Evolutionary conservation across 2,113 vertebrate genomes (phyloP).

Genomic region (Lepus americanus): DNA sequence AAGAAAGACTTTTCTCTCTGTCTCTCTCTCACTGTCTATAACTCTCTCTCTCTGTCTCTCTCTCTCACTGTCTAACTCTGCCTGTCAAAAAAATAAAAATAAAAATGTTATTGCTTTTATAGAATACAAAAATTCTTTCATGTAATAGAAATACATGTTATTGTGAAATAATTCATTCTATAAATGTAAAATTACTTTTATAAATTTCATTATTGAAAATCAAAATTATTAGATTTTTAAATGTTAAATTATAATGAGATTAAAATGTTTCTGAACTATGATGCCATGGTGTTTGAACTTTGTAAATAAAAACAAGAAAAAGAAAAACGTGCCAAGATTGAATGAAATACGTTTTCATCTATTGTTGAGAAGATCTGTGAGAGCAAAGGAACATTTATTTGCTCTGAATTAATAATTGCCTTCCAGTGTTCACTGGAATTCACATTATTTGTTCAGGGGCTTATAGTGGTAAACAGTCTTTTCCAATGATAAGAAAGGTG

Average conservation of each 20-base stretch:
- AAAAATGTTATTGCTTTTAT: slow-evolving; percentile 83
- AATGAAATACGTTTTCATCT: slow-evolving; percentile 27
- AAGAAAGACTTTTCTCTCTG: too few relatives aligned
- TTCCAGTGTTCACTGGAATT: neutral
- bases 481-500: neutral
- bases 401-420: slow-evolving; percentile 15
- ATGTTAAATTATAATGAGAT: slow-evolving; percentile 87
- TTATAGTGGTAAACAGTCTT: neutral
- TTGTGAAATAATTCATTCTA: slow-evolving; percentile 90
- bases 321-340: neutral
- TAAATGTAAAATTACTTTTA: slow-evolving; percentile 91
- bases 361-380: neutral
- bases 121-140: slow-evolving; percentile 80
- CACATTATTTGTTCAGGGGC: neutral
- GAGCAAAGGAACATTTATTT: slow-evolving; percentile 4
- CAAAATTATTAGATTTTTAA: slow-evolving; percentile 85
- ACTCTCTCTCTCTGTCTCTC: too few relatives aligned
- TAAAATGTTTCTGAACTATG: slow-evolving; percentile 84
- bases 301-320: slow-evolving; percentile 83
- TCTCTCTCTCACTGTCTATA: too few relatives aligned
- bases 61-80: too few relatives aligned
- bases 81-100: too few relatives aligned
- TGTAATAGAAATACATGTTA: slow-evolving; percentile 86
- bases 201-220: slow-evolving; percentile 88
- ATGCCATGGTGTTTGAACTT: slow-evolving; percentile 80